These are phyloP conservation scores for Oryctolagus cuniculus DNA, from an alignment of 2,113 vertebrate genomes.

Conservation along the genomic window mOryCun1.1 NC_091432.1:190064001-190064500, in stretches of 20 bases:
- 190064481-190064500: constrained; percentile 82
- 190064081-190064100: constrained; percentile 57
- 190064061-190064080: constrained; percentile 34
- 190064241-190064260: constrained; percentile 90
- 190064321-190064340: constrained; percentile 96
- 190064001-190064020: constrained; percentile 28
- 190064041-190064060: constrained; percentile 11
- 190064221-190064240: constrained; percentile 87
- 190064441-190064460: constrained; percentile 77
- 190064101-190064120: constrained; percentile 74
- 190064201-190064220: constrained; percentile 84
- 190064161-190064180: constrained; percentile 62
- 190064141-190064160: constrained; percentile 71
- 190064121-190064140: constrained; percentile 79
- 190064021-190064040: background rate
- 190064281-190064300: constrained; percentile 94
- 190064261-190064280: constrained; percentile 92
- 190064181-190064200: constrained; percentile 74
- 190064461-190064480: constrained; percentile 80
- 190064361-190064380: constrained; percentile 86
- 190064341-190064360: constrained; percentile 93
- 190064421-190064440: constrained; percentile 78
- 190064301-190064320: constrained; percentile 90
- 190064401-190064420: constrained; percentile 78
- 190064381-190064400: constrained; percentile 65